Evolutionary conservation across 2,888 invertebrate species (phyloP).

Genomic region (Napeogenes inachia): DNA sequence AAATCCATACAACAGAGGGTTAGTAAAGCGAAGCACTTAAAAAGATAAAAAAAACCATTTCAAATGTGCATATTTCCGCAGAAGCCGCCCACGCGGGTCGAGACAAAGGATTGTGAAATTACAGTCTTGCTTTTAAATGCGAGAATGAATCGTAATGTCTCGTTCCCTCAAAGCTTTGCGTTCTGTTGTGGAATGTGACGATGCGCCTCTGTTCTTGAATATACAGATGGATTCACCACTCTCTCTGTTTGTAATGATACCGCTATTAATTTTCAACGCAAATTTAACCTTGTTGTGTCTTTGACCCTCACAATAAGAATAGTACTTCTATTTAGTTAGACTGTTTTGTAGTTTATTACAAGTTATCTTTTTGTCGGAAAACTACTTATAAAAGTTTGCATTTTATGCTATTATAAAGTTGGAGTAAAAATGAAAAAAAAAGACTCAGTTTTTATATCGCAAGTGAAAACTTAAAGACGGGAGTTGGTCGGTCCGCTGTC

Average conservation of each 20-base stretch:
- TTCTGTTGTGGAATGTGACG: constrained; percentile 50
- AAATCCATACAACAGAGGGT: constrained; percentile 30
- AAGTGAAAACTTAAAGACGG: constrained; percentile 21
- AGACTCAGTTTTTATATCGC: constrained; percentile 15
- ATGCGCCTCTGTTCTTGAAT: constrained; percentile 48
- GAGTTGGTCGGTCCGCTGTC: constrained; percentile 18
- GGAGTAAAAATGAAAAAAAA: constrained; percentile 13
- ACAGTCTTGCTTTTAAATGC: constrained; percentile 75
- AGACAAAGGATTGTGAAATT: constrained; percentile 75
- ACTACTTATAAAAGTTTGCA: not conserved
- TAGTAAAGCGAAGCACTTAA: constrained; percentile 64
- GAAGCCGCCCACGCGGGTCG: constrained; percentile 47
- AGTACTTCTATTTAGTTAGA: not conserved
- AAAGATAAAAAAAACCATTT: constrained; percentile 66
- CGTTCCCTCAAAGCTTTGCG: constrained; percentile 71
- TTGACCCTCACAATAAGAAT: not conserved
- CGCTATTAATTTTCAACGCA: constrained; percentile 5
- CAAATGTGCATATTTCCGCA: constrained; percentile 72
- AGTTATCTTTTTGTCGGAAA: constrained; percentile 2
- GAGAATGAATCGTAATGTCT: constrained; percentile 74
- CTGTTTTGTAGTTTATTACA: not conserved
- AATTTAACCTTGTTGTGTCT: not conserved
- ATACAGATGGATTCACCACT: constrained; percentile 42
- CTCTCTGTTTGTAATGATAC: constrained; percentile 36
- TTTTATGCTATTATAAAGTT: constrained; percentile 15